phyloP scores from a whole-genome alignment of 2,888 invertebrate species.

The Phalangium opilio region DNA sequence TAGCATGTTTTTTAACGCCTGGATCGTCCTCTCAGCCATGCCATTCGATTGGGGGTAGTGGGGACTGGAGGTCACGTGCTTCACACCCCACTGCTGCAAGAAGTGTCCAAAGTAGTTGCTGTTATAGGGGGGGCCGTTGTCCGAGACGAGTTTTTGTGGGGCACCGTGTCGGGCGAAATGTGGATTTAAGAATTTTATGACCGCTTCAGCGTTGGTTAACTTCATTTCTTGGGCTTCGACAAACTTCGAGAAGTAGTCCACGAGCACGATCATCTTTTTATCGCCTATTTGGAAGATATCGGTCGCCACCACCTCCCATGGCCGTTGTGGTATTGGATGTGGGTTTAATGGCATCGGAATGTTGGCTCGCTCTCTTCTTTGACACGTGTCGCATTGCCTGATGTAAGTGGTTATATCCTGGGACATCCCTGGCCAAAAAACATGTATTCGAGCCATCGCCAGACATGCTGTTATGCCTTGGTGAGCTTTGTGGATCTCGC shows the following conservation, averaged over 20 bases:
- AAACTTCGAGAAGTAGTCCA: slow-evolving; percentile 6
- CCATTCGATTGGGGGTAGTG: slow-evolving; percentile 4
- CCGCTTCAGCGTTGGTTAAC: background rate
- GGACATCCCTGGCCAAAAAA: slow-evolving; percentile 5
- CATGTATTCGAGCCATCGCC: slow-evolving; percentile 2
- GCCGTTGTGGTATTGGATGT: slow-evolving; percentile 1
- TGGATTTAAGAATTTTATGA: too few species aligned
- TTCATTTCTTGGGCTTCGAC: slow-evolving; percentile 1
- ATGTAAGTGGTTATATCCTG: slow-evolving; percentile 1
- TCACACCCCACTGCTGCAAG: background rate
- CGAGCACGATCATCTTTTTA: slow-evolving; percentile 1
- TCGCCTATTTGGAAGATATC: background rate
- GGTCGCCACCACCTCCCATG: slow-evolving; percentile 3
- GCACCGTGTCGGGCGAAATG: slow-evolving; percentile 1
- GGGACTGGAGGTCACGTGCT: background rate
- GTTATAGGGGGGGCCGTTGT: slow-evolving; percentile 2
- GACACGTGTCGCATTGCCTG: background rate
- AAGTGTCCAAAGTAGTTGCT: background rate
- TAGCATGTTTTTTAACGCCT: background rate
- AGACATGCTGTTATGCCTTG: slow-evolving; percentile 4
- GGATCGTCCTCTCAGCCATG: background rate
- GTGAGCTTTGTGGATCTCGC: slow-evolving; percentile 1
- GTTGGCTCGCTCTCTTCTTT: slow-evolving; percentile 1
- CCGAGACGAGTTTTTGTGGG: background rate
- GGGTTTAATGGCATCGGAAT: background rate